phyloP scores from a whole-genome alignment of 2,113 vertebrate species.

The Notothenia rossii region DNA sequence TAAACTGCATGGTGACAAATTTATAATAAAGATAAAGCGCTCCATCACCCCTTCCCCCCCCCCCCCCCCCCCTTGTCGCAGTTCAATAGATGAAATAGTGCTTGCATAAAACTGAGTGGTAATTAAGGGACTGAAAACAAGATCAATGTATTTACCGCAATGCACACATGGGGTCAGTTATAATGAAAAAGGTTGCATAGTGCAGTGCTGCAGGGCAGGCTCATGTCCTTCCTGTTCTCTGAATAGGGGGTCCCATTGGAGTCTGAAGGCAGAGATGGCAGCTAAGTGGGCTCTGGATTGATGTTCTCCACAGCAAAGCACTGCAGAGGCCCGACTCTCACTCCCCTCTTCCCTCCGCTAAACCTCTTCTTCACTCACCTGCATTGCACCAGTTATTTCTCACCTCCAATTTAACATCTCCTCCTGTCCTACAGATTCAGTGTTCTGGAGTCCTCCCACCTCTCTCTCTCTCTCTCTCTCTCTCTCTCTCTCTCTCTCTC shows the following conservation, averaged over 20 bases:
- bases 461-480: slow-evolving; percentile 16
- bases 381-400: slow-evolving; percentile 84
- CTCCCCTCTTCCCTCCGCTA: slow-evolving; percentile 21
- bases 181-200: slow-evolving; percentile 34
- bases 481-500: too few relatives aligned
- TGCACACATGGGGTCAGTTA: slow-evolving; percentile 50
- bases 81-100: slow-evolving; percentile 21
- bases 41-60: background rate
- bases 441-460: slow-evolving; percentile 44
- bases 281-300: slow-evolving; percentile 73
- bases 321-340: slow-evolving; percentile 70
- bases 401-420: slow-evolving; percentile 74
- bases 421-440: slow-evolving; percentile 66
- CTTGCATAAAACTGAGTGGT: slow-evolving; percentile 38
- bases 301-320: slow-evolving; percentile 73
- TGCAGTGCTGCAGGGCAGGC: slow-evolving; percentile 36
- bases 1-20: slow-evolving; percentile 14
- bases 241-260: slow-evolving; percentile 47
- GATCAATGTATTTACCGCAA: slow-evolving; percentile 46
- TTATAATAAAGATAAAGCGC: slow-evolving; percentile 12
- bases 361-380: slow-evolving; percentile 71
- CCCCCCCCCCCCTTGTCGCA: slow-evolving; percentile 20
- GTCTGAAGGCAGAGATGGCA: slow-evolving; percentile 60
- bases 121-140: slow-evolving; percentile 36
- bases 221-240: slow-evolving; percentile 52